phyloP scores from a whole-genome alignment of 2,113 vertebrate species.

The Trachemys scripta region DNA sequence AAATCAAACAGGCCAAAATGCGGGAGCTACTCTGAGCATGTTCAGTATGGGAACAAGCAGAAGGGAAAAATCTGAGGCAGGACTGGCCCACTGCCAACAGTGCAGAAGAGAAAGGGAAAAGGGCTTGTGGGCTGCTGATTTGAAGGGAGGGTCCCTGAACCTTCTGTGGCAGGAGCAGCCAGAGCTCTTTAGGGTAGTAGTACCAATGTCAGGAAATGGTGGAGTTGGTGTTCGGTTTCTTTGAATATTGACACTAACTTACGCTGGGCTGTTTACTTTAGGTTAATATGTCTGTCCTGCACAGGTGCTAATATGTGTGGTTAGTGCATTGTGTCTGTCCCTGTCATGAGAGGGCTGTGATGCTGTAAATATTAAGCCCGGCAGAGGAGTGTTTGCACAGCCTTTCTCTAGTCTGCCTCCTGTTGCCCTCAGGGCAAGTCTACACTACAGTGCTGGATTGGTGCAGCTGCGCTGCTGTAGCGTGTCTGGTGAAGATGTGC shows the following conservation, averaged over 20 bases:
- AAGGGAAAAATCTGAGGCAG: not conserved
- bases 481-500: too few species aligned
- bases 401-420: slow-evolving; percentile 24
- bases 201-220: slow-evolving; percentile 25
- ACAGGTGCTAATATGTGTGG: slow-evolving; percentile 56
- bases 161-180: not conserved
- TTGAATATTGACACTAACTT: slow-evolving; percentile 58
- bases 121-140: not conserved
- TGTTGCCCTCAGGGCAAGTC: not conserved
- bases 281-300: slow-evolving; percentile 66
- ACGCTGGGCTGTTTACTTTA: slow-evolving; percentile 58
- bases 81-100: not conserved
- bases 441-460: too few species aligned
- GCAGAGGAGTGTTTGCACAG: slow-evolving; percentile 51
- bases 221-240: slow-evolving; percentile 56
- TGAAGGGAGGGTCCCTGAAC: not conserved
- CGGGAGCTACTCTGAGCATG: slow-evolving; percentile 6
- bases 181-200: not conserved
- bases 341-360: not conserved
- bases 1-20: not conserved
- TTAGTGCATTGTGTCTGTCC: slow-evolving; percentile 40
- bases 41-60: not conserved
- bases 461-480: too few species aligned
- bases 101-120: not conserved
- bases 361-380: slow-evolving; percentile 58